Evolutionary conservation across 1,140 invertebrate genomes (phyloP).

Genomic region (Vanessa atalanta): DNA sequence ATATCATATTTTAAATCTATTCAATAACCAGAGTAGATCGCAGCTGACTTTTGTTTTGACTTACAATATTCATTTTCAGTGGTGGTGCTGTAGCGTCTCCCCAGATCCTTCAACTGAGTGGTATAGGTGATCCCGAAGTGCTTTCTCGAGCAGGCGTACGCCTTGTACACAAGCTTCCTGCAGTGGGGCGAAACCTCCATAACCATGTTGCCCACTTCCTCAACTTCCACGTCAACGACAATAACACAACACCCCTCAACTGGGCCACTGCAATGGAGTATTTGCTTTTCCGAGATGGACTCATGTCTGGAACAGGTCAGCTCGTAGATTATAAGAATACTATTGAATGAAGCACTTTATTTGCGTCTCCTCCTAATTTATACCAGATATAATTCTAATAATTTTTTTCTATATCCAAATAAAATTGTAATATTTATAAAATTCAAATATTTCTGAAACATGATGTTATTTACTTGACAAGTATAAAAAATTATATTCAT

Average conservation of each 20-base stretch:
- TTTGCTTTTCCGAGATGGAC: constrained; percentile 89
- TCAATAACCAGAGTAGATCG: too few relatives aligned
- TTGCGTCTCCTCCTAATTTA: too few relatives aligned
- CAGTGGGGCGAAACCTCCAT: constrained; percentile 93
- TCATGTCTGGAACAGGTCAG: constrained; percentile 90
- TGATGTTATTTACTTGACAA: too few relatives aligned
- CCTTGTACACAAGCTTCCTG: constrained; percentile 87
- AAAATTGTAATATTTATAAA: too few relatives aligned
- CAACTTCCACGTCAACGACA: constrained; percentile 90
- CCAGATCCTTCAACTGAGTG: constrained; percentile 91
- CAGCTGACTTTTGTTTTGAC: too few relatives aligned
- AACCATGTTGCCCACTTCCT: constrained; percentile 91
- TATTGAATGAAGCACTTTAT: background rate
- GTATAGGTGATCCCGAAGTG: constrained; percentile 89
- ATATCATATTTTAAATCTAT: too few relatives aligned
- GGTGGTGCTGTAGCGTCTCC: constrained; percentile 90
- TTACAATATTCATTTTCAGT: constrained; percentile 48
- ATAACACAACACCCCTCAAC: constrained; percentile 89
- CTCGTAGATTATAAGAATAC: background rate
- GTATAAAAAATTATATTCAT: too few relatives aligned
- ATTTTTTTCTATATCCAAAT: too few relatives aligned
- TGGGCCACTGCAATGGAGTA: constrained; percentile 95
- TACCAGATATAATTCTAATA: too few relatives aligned
- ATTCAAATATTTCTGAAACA: too few relatives aligned
- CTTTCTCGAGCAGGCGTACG: constrained; percentile 83